A percentile compares a stretch with the other conserved stretches of the same genome.
Conservation (phyloP, 2,888 invertebrate species). For the Ichneumon xanthorius region DNA sequence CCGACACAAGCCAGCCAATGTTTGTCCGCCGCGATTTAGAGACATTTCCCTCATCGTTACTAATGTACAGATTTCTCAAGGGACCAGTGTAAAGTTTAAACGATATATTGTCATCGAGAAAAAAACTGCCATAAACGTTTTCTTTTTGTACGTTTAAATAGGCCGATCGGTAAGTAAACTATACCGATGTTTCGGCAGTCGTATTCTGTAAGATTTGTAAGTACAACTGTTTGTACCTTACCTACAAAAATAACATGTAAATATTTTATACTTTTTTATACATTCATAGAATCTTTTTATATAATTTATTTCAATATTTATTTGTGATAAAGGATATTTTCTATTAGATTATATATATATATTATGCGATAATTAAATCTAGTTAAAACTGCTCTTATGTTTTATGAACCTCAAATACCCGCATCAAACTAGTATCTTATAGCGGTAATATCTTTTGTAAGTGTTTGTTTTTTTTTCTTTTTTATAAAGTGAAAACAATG, state of each 20-base stretch:
- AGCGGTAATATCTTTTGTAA: background rate
- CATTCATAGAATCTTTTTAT: slow-evolving; percentile 31
- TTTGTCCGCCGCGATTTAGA: background rate
- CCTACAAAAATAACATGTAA: slow-evolving; percentile 39
- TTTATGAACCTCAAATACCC: background rate
- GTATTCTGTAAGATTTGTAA: slow-evolving; percentile 4
- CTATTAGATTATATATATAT: slow-evolving; percentile 41
- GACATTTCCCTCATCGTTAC: background rate
- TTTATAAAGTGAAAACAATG: background rate
- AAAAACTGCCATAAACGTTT: slow-evolving; percentile 24
- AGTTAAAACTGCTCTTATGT: slow-evolving; percentile 22
- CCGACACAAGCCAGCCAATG: slow-evolving; percentile 20
- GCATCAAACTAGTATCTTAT: background rate
- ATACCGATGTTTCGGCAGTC: background rate
- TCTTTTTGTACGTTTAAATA: slow-evolving; percentile 9
- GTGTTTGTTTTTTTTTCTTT: background rate
- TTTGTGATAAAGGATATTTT: slow-evolving; percentile 63
- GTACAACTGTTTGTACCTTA: slow-evolving; percentile 35
- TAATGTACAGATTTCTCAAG: background rate
- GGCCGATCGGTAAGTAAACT: background rate
- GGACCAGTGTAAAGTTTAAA: background rate
- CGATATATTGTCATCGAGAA: background rate
- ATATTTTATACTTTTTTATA: slow-evolving; percentile 6
- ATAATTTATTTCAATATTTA: slow-evolving; percentile 61
- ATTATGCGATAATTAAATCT: slow-evolving; percentile 31